Evolutionary conservation across 1,140 invertebrate species (phyloP).

Genomic region (Phthorimaea operculella): DNA sequence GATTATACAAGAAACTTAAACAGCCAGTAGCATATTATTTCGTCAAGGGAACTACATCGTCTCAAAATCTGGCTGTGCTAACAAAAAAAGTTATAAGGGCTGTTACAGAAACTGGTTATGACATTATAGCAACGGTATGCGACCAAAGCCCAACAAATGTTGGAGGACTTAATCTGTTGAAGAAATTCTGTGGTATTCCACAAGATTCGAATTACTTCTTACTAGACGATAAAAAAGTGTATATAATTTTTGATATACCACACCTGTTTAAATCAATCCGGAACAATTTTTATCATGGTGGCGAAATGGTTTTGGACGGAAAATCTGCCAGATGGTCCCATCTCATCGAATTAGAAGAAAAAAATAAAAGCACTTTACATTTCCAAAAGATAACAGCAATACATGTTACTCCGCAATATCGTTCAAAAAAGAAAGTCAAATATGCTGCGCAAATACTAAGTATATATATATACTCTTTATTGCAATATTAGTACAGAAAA

Average conservation of each 20-base stretch:
- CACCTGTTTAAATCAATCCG: conserved; percentile 13
- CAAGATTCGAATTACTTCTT: conserved; percentile 11
- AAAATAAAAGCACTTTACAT: conserved; percentile 14
- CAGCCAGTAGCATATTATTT: conserved; percentile 15
- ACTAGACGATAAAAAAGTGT: conserved; percentile 11
- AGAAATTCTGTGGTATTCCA: conserved; percentile 6
- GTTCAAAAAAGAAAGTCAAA: conserved; percentile 21
- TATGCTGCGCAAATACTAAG: conserved; percentile 19
- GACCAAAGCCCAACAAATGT: conserved; percentile 22
- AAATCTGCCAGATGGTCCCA: conserved; percentile 15
- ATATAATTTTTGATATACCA: conserved; percentile 14
- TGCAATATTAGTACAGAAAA: no score
- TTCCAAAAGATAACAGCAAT: conserved; percentile 14
- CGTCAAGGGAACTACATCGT: conserved; percentile 10
- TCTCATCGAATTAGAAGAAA: conserved; percentile 14
- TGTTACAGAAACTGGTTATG: conserved; percentile 10
- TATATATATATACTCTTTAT: no score
- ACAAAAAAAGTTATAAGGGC: conserved; percentile 14
- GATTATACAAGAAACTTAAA: conserved; percentile 12
- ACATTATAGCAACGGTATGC: conserved; percentile 19
- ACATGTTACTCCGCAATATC: conserved; percentile 14
- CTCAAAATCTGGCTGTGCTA: conserved; percentile 9
- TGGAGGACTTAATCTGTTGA: conserved; percentile 12
- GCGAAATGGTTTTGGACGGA: conserved; percentile 9
- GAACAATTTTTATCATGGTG: conserved; percentile 16